A percentile compares a stretch with the other conserved stretches of the same genome.
Conservation (phyloP, 2,113 vertebrate genomes). For the Charina bottae region DNA sequence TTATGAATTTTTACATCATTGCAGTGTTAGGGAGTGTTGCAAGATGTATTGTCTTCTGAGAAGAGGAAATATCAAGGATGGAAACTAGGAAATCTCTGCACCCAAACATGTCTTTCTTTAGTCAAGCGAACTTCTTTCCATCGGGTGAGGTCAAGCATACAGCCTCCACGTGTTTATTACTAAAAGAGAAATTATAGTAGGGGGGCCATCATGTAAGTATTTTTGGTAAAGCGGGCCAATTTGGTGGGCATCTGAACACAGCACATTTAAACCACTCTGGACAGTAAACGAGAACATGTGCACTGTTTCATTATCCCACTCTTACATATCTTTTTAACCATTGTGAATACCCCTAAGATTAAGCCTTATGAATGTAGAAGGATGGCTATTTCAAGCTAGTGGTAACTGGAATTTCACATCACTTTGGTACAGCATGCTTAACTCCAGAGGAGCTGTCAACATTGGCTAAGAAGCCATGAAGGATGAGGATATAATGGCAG, state of each 20-base stretch:
- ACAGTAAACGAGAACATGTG: not conserved
- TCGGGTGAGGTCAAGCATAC: not conserved
- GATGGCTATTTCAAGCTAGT: not conserved
- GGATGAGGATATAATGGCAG: not conserved
- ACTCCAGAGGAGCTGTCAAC: not conserved
- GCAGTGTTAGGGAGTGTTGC: not conserved
- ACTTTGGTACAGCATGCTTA: not conserved
- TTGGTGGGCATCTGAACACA: not conserved
- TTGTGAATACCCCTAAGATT: not conserved
- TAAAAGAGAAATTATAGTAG: not conserved
- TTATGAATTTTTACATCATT: not conserved
- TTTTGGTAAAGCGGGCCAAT: not conserved
- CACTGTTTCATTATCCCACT: not conserved
- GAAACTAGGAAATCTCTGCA: not conserved
- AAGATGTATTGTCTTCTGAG: not conserved
- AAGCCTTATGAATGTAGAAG: not conserved
- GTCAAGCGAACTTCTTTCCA: not conserved
- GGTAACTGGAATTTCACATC: not conserved
- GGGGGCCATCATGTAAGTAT: not conserved
- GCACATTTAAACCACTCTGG: not conserved
- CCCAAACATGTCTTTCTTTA: not conserved
- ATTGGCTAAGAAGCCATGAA: not conserved
- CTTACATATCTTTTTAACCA: not conserved
- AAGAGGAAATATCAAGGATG: not conserved
- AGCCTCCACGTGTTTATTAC: not conserved